phyloP scores from a whole-genome alignment of 2,888 invertebrate genomes.

The Artemia sinica region DNA sequence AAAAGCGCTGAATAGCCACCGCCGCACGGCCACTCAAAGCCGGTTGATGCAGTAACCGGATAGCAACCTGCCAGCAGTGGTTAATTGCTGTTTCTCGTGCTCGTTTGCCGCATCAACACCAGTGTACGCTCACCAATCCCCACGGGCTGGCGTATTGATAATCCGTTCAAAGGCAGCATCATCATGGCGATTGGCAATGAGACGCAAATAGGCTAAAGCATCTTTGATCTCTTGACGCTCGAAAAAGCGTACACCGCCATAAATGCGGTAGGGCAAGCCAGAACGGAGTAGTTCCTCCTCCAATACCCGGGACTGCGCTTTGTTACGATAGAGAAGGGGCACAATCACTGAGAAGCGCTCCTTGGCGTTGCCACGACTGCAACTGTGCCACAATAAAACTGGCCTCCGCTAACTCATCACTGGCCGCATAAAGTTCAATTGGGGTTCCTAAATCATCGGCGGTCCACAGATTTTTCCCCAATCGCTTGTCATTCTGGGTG shows the following conservation, averaged over 20 bases:
- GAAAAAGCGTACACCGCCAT: conserved; percentile 22
- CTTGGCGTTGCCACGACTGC: too few relatives aligned
- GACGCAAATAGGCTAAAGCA: conserved; percentile 22
- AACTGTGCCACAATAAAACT: conserved; percentile 10
- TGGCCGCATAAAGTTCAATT: not conserved
- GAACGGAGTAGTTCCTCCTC: conserved; percentile 16
- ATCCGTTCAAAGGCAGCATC: conserved; percentile 21
- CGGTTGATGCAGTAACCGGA: too few relatives aligned
- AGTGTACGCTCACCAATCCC: too few relatives aligned
- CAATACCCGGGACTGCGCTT: conserved; percentile 21
- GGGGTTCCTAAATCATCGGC: conserved; percentile 7
- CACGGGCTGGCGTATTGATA: conserved; percentile 16
- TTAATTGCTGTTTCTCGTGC: too few relatives aligned
- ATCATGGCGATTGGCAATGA: conserved; percentile 21
- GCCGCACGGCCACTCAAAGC: not conserved
- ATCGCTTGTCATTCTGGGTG: conserved; percentile 14
- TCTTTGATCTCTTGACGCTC: conserved; percentile 22
- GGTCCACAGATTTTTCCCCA: conserved; percentile 19
- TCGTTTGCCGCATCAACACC: too few relatives aligned
- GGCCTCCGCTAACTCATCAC: conserved; percentile 10
- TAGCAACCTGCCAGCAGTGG: too few relatives aligned
- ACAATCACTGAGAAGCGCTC: too few relatives aligned
- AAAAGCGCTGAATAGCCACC: not conserved
- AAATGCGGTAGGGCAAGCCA: conserved; percentile 22
- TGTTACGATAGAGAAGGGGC: conserved; percentile 22